Evolutionary conservation across 2,113 vertebrate species (phyloP).

Genomic region (Ictalurus punctatus): DNA sequence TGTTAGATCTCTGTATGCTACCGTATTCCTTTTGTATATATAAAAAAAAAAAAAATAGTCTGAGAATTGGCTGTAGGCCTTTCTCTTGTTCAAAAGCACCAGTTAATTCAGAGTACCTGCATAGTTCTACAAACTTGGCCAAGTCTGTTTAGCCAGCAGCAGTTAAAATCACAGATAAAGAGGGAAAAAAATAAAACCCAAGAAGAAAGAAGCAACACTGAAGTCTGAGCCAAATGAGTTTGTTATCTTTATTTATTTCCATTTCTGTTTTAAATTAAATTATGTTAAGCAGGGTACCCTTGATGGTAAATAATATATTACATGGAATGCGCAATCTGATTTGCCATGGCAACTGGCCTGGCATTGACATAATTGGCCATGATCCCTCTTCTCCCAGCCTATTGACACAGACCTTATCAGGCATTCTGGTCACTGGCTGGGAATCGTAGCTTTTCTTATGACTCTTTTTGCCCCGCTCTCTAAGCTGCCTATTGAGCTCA

Average conservation of each 20-base stretch:
- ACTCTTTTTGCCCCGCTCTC: slow-evolving; percentile 74
- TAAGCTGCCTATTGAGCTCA: slow-evolving; percentile 72
- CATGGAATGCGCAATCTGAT: slow-evolving; percentile 77
- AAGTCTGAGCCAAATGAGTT: not conserved
- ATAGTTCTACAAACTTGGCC: slow-evolving; percentile 24
- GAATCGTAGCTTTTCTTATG: slow-evolving; percentile 78
- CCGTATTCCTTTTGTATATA: not conserved
- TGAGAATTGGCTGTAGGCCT: slow-evolving; percentile 20
- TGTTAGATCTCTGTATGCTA: slow-evolving; percentile 25
- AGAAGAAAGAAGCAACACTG: not conserved
- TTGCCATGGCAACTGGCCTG: slow-evolving; percentile 83
- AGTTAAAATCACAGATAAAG: slow-evolving; percentile 21
- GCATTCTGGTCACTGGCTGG: slow-evolving; percentile 85
- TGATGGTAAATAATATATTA: slow-evolving; percentile 85
- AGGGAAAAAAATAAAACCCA: not conserved
- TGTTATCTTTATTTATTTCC: slow-evolving; percentile 48
- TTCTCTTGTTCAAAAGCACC: slow-evolving; percentile 8
- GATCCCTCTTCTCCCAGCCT: slow-evolving; percentile 78
- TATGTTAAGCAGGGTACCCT: slow-evolving; percentile 70
- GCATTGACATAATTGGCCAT: slow-evolving; percentile 82
- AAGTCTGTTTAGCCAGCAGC: slow-evolving; percentile 38
- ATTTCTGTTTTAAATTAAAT: slow-evolving; percentile 77
- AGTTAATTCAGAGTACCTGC: slow-evolving; percentile 37
- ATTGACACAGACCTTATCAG: slow-evolving; percentile 83
- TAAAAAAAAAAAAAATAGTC: not conserved